These are phyloP conservation scores for Andrena haemorrhoa DNA, from an alignment of 2,888 invertebrate species.

Conservation along the genomic window DNA sequence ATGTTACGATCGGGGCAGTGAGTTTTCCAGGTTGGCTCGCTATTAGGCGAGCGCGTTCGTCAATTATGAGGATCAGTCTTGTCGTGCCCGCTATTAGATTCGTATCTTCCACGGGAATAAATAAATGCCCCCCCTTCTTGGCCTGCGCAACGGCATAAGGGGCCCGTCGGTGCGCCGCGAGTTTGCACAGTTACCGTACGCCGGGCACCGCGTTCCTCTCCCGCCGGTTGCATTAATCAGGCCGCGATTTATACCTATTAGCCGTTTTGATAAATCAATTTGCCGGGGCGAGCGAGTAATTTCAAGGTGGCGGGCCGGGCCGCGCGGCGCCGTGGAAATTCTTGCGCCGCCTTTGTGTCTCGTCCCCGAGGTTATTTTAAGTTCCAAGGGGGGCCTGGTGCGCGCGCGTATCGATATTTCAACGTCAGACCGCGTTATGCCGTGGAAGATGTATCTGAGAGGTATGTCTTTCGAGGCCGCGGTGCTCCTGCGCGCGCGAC, in stretches of 20 bases:
- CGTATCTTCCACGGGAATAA: constrained; percentile 68
- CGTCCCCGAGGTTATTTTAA: constrained; percentile 47
- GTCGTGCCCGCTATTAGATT: constrained; percentile 67
- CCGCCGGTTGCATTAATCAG: constrained; percentile 75
- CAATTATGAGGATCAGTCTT: constrained; percentile 76
- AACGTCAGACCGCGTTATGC: constrained; percentile 56
- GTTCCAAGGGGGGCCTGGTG: constrained; percentile 22
- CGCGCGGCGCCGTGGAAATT: constrained; percentile 45
- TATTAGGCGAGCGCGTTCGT: constrained; percentile 70
- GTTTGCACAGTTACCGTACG: not conserved
- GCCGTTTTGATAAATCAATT: constrained; percentile 78
- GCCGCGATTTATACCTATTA: constrained; percentile 76
- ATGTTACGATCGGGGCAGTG: constrained; percentile 72
- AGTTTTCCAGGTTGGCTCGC: constrained; percentile 63
- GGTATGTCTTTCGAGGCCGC: constrained; percentile 27
- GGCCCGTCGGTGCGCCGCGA: constrained; percentile 40
- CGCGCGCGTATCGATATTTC: constrained; percentile 53
- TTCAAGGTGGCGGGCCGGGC: constrained; percentile 37
- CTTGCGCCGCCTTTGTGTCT: constrained; percentile 53
- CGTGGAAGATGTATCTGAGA: constrained; percentile 34
- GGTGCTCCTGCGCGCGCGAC: constrained; percentile 4
- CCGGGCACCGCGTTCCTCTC: not conserved
- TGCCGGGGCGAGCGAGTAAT: constrained; percentile 61
- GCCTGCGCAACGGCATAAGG: constrained; percentile 44
- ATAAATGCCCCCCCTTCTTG: constrained; percentile 51